A percentile compares a stretch with the other conserved stretches of the same genome.
These are phyloP conservation scores for Rotaria magnacalcarata DNA, from an alignment of 2,888 invertebrate genomes.

Conservation along the genomic window DNA sequence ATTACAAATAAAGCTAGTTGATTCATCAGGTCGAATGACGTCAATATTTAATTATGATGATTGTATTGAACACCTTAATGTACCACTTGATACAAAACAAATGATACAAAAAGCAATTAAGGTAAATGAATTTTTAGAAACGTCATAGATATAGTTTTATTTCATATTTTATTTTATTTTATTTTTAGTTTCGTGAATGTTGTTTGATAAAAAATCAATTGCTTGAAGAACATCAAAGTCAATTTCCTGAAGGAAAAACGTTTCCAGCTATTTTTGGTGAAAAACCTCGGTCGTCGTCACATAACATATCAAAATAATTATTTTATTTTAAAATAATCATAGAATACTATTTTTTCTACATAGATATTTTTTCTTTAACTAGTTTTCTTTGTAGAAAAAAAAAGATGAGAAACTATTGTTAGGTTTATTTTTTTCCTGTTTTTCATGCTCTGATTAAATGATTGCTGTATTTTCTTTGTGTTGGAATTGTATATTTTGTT, in stretches of 20 bases:
- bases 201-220: constrained; percentile 12
- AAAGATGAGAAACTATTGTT: too few relatives aligned
- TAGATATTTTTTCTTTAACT: background rate
- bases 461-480: background rate
- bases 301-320: background rate
- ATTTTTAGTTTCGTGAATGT: background rate
- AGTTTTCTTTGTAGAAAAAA: background rate
- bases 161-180: background rate
- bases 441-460: background rate
- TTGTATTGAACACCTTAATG: constrained; percentile 14
- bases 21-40: background rate
- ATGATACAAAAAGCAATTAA: constrained; percentile 18
- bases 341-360: background rate
- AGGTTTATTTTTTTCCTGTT: background rate
- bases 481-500: constrained; percentile 21
- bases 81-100: constrained; percentile 28
- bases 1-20: constrained; percentile 8
- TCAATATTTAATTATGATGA: constrained; percentile 28
- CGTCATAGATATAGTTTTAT: too few relatives aligned
- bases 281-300: background rate
- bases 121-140: background rate
- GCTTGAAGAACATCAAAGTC: constrained; percentile 24
- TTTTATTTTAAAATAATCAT: too few relatives aligned
- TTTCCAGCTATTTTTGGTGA: constrained; percentile 33
- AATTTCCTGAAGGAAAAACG: constrained; percentile 12